These are phyloP conservation scores for Enteromius mattozi DNA, from an alignment of 2,797 vertebrate genomes.

Conservation along the genomic window DNA sequence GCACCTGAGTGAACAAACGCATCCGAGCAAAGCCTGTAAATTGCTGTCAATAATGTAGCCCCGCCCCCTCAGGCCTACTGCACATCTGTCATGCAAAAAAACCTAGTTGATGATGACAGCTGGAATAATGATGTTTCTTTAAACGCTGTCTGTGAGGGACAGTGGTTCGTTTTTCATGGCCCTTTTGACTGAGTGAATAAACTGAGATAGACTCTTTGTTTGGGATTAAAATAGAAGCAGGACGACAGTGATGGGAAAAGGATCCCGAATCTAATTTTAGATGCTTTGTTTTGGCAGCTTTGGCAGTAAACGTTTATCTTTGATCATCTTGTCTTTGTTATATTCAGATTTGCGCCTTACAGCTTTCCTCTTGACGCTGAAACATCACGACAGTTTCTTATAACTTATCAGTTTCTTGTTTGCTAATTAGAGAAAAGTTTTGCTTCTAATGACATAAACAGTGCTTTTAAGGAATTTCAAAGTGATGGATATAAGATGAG, in stretches of 20 bases:
- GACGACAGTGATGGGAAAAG: slow-evolving; percentile 1
- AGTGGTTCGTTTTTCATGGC: background rate
- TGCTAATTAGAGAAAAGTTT: background rate
- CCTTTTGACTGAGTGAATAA: background rate
- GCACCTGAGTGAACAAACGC: slow-evolving; percentile 46
- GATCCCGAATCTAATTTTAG: slow-evolving; percentile 24
- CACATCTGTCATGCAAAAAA: slow-evolving; percentile 32
- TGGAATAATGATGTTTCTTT: slow-evolving; percentile 3
- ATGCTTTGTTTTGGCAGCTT: slow-evolving; percentile 14
- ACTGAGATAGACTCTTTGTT: background rate
- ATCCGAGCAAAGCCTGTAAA: slow-evolving; percentile 44
- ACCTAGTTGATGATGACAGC: slow-evolving; percentile 12
- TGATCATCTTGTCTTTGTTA: background rate
- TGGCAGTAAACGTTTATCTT: background rate
- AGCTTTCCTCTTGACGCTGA: background rate
- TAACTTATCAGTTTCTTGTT: background rate
- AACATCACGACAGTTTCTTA: background rate
- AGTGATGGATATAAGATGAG: background rate
- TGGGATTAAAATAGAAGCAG: slow-evolving; percentile 32
- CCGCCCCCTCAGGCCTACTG: slow-evolving; percentile 34
- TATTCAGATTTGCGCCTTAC: background rate
- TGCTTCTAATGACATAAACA: background rate
- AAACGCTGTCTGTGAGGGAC: slow-evolving; percentile 11
- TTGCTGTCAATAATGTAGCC: slow-evolving; percentile 33
- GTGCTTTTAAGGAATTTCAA: background rate